Evolutionary conservation across 2,888 invertebrate genomes (phyloP), one percentile per base, ranked within the genome.

Genomic region (Heliconius sara): DNA sequence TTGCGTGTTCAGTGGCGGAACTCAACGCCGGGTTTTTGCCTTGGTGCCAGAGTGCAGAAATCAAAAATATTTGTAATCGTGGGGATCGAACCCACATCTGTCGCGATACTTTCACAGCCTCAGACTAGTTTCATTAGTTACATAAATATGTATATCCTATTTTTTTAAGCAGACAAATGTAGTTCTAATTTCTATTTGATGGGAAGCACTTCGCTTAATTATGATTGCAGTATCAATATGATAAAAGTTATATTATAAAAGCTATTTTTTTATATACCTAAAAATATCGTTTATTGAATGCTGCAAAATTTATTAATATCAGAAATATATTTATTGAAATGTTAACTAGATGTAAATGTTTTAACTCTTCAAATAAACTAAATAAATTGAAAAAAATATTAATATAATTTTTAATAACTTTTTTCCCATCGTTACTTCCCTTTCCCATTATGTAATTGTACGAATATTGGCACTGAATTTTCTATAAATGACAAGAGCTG

Each of bases 121-220:
- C 34, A 6, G 34, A 34, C 34, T 34, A 6, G 34, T 5, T 34
- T 34, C 34, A 34, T 30, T 30, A 30, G 30, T 30, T 30, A 30
- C 4, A 30, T 47, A 47, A 47, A 47, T 39, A 39, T 39, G 10
- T 39, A 39, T 39, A 39, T 39, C 30, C 30, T 30, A 30, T 3
- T 30, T 30, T 4, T 47, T 71, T 16, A 52, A 27, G 52, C 5
- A 71, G 4, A 52, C 5, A 52, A 52, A 27, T 27, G 47, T 71
- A 60, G n/a, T 72, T 57, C 30, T 60, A 30, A 16, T 72, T 72
- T n/a, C 34, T 60, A 13, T 72, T 34, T 72, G 22, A 34, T 13
- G 30, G 22, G 34, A 57, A 34, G 72, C 57, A 72, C 34, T 72
- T 72, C 7, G 57, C 52, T 52, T 72, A 72, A 72, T 72, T 72